Evolutionary conservation across 2,113 vertebrate genomes (phyloP).

Genomic region (Gymnocephalus cernua): DNA sequence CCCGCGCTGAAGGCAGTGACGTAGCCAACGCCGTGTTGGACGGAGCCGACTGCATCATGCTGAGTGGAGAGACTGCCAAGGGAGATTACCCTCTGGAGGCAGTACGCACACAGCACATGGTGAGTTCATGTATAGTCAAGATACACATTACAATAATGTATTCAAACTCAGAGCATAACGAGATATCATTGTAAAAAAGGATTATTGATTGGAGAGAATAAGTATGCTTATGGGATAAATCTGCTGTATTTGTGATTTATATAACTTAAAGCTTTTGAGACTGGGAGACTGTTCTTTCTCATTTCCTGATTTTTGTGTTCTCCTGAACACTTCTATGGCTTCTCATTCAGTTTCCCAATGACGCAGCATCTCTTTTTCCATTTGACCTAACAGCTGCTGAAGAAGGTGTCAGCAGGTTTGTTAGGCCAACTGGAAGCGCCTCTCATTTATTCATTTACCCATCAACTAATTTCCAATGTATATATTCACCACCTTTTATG

Average conservation of each 20-base stretch:
- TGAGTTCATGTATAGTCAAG: slow-evolving; percentile 77
- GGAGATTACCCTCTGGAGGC: slow-evolving; percentile 99
- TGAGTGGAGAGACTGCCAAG: slow-evolving; percentile 97
- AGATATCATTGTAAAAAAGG: not conserved
- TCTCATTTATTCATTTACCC: not conserved
- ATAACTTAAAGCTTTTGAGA: not conserved
- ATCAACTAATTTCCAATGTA: not conserved
- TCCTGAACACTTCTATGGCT: slow-evolving; percentile 5
- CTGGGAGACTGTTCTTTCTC: slow-evolving; percentile 4
- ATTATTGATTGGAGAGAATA: not conserved
- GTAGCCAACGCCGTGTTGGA: slow-evolving; percentile 97
- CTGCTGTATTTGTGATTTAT: not conserved
- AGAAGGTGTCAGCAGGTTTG: not conserved
- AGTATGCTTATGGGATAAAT: not conserved
- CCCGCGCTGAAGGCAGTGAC: slow-evolving; percentile 96
- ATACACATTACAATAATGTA: not conserved
- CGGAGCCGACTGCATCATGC: slow-evolving; percentile 98
- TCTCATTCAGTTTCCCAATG: not conserved
- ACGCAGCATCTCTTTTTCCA: not conserved
- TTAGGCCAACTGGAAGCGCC: slow-evolving; percentile 4
- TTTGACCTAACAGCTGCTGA: slow-evolving; percentile 4
- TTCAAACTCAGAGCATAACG: not conserved
- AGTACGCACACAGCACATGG: slow-evolving; percentile 97
- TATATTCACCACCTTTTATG: not conserved
- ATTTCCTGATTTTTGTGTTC: slow-evolving; percentile 8